Evolutionary conservation across 2,797 vertebrate genomes (phyloP).

Genomic region (Nasua narica): DNA sequence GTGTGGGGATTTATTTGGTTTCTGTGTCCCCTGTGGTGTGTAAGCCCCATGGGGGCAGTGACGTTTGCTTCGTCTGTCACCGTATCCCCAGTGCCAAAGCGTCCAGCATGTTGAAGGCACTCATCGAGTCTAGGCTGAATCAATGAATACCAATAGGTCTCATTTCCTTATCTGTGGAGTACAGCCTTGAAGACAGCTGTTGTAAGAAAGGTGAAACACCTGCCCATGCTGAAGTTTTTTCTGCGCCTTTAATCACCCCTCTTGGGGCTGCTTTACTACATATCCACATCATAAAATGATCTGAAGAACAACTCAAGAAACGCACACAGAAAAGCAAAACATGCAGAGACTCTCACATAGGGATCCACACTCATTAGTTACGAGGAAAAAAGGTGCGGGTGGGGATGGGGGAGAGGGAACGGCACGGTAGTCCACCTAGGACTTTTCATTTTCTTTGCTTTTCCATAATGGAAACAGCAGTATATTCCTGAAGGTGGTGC

Average conservation of each 20-base stretch:
- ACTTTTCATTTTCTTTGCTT: constrained; percentile 23
- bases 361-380: background rate
- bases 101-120: rapidly evolving
- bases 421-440: background rate
- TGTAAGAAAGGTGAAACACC: background rate
- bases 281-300: background rate
- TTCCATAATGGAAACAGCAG: background rate
- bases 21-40: background rate
- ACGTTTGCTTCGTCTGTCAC: background rate
- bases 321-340: background rate
- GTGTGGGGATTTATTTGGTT: background rate
- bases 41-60: background rate
- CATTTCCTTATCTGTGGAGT: background rate
- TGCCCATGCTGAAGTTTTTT: background rate
- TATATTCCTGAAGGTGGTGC: constrained; percentile 1
- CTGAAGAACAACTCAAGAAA: background rate
- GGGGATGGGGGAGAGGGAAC: background rate
- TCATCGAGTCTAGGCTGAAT: background rate
- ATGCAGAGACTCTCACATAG: background rate
- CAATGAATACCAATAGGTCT: background rate
- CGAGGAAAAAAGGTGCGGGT: background rate
- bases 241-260: background rate
- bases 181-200: background rate
- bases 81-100: background rate
- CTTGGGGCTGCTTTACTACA: background rate